Evolutionary conservation across 2,797 vertebrate species (phyloP).

Genomic region (Atherinosoma microstoma): DNA sequence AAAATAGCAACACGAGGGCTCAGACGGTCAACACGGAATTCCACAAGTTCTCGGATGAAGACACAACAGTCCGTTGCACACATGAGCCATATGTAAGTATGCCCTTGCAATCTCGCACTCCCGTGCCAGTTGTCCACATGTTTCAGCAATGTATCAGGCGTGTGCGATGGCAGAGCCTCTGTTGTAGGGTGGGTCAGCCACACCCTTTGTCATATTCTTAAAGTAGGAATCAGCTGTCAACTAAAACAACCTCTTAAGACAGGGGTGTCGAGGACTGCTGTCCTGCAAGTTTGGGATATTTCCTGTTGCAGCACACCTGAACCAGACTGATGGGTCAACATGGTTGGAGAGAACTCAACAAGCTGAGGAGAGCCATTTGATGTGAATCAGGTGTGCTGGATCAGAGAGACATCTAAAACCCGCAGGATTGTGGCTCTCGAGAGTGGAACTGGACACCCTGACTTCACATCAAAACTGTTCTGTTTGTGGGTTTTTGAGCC

Average conservation of each 20-base stretch:
- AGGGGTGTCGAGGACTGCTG: no score
- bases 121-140: slow-evolving; percentile 48
- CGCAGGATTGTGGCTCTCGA: no score
- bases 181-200: slow-evolving; percentile 42
- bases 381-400: no score
- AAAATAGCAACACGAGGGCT: background rate
- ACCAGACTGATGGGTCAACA: no score
- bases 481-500: background rate
- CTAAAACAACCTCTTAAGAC: background rate
- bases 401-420: no score
- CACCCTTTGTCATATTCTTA: slow-evolving; percentile 32
- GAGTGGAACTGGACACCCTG: no score
- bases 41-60: background rate
- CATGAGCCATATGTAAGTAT: slow-evolving; percentile 13
- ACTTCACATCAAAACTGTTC: background rate
- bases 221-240: slow-evolving; percentile 25
- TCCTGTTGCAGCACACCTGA: no score
- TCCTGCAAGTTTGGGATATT: no score
- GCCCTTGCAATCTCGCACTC: slow-evolving; percentile 51
- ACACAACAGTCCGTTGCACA: background rate
- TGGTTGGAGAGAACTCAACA: no score
- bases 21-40: background rate
- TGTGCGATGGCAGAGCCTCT: slow-evolving; percentile 49
- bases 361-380: no score
- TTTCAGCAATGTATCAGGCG: slow-evolving; percentile 65